Evolutionary conservation across 2,888 invertebrate species (phyloP).

Genomic region (Xanthorhoe spadicearia): DNA sequence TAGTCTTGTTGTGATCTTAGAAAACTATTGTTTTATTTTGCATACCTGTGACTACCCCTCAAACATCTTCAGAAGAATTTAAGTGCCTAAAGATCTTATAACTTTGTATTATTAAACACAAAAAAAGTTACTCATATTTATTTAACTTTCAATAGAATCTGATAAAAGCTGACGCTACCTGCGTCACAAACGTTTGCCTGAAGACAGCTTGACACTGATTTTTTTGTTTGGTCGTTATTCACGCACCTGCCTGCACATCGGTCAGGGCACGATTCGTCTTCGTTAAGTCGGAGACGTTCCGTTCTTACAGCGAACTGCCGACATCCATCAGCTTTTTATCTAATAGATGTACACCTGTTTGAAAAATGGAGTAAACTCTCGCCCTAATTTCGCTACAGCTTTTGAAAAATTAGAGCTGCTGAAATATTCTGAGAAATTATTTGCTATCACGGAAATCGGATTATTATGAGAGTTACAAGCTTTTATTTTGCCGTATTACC

Average conservation of each 20-base stretch:
- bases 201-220: constrained; percentile 31
- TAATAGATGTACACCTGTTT: constrained; percentile 53
- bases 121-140: too few relatives aligned
- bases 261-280: constrained; percentile 70
- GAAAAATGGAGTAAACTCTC: constrained; percentile 58
- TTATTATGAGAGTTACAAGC: constrained; percentile 16
- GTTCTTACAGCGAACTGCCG: constrained; percentile 56
- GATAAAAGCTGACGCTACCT: constrained; percentile 23
- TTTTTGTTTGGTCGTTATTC: constrained; percentile 41
- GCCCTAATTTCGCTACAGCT: constrained; percentile 44
- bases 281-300: constrained; percentile 61
- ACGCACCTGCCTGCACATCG: constrained; percentile 63
- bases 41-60: too few relatives aligned
- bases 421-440: constrained; percentile 43
- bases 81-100: neutral
- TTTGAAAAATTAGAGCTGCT: constrained; percentile 45
- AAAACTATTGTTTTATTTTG: too few relatives aligned
- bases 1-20: too few relatives aligned
- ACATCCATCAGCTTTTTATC: constrained; percentile 67
- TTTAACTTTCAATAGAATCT: neutral
- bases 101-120: too few relatives aligned
- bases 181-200: constrained; percentile 25
- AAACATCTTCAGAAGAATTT: neutral
- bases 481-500: constrained; percentile 14
- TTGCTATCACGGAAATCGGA: constrained; percentile 23